Conservation (phyloP, 2,797 vertebrate species). For the Microhierax caerulescens region DNA sequence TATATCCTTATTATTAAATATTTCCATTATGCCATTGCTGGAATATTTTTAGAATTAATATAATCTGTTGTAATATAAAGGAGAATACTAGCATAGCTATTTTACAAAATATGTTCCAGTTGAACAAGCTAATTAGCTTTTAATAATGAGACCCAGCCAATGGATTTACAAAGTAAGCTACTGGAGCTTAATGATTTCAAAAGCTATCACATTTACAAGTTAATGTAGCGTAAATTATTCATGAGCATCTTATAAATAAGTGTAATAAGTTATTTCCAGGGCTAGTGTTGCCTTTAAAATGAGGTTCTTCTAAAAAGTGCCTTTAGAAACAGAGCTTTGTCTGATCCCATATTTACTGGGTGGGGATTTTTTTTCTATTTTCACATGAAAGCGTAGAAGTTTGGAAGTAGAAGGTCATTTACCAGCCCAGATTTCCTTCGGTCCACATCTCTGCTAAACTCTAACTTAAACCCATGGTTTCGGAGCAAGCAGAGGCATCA, state of each 20-base stretch:
- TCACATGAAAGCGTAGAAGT: not conserved
- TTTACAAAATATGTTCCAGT: constrained; percentile 52
- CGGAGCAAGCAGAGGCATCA: not conserved
- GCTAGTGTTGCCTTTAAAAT: not conserved
- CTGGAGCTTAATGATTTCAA: constrained; percentile 52
- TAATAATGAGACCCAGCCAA: constrained; percentile 49
- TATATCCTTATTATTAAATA: not conserved
- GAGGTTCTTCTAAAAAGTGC: not conserved
- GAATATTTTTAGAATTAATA: constrained; percentile 38
- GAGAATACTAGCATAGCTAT: not conserved
- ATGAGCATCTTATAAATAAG: constrained; percentile 45
- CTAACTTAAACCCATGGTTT: not conserved
- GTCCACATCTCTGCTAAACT: not conserved
- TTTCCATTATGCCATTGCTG: not conserved
- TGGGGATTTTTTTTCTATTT: not conserved
- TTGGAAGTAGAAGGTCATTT: not conserved
- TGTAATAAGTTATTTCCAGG: constrained; percentile 22
- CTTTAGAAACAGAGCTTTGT: not conserved
- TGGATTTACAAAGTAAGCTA: constrained; percentile 38
- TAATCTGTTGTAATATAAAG: not conserved
- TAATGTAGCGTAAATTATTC: constrained; percentile 59
- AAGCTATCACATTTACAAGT: constrained; percentile 59
- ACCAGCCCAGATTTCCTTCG: not conserved
- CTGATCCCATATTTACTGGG: not conserved
- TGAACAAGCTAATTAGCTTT: constrained; percentile 54